Base-by-base conservation (phyloP, 1,140 invertebrate species). In the Drosophila guanche region DNA sequence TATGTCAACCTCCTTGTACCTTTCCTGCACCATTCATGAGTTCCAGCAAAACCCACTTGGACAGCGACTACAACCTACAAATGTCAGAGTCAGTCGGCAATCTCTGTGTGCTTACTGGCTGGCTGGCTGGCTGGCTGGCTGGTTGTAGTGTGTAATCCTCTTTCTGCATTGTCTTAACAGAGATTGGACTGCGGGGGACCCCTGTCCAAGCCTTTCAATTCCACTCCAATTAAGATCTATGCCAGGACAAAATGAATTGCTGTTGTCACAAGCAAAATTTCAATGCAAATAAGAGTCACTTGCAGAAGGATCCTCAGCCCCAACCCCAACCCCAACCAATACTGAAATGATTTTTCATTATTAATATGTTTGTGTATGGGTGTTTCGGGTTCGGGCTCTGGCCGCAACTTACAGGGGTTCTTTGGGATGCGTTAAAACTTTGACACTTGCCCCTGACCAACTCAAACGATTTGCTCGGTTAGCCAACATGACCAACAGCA, bases 401-500 rank as follows among this genome's bases (percentile, higher is more conserved):
- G 20, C 10, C 4, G 12, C 42, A 40, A 59, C 23, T 46, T 55
- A 23, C 40, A 43, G 54, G 40, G 48, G 0, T 33, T 50, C 60
- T 55, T 3, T 45, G 42, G 57, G 55, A 37, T 56, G 66, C 71
- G 70, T 62, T 84, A 84, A 83, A 83, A 83, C 79, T 83, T 83
- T 83, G 79, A 81, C 79, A 83, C 79, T 83, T 83, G 81, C 79
- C 61, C 33, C 76, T 71, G 71, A 71, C 79, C 79, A 59, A 79
- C 79, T 75, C 75, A 83, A 83, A 75, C 79, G 79, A 84, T 83
- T 83, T 79, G 79, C 72, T 79, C 72, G 79, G 79, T 83, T 75
- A 66, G 56, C 79, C 79, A 74, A 69, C 65, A 81, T 48, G 63
- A 69, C 66, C 66, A 77, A 46, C 50, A 59, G 59, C 78, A 79